Base-by-base conservation (phyloP, 2,888 invertebrate genomes). In the Oasisia sp. region DNA sequence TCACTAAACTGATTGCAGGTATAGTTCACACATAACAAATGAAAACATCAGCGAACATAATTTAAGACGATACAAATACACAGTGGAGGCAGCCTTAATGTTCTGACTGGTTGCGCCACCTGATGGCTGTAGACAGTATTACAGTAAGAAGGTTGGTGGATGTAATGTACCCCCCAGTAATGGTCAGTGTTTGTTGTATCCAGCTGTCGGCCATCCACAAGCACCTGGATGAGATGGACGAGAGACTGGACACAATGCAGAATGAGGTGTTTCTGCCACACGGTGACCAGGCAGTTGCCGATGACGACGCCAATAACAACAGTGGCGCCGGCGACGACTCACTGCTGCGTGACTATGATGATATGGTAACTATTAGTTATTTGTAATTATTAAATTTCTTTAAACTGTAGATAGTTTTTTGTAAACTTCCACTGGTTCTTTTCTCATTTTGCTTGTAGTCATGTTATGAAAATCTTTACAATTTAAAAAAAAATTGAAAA, bases 141-240 rank as follows among this genome's bases (percentile, higher is more conserved):
- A 38, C 38, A 19, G 74, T 74, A 74, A 74, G 74, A 19, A 19
- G 9, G 50, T 12, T 14, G 14, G 50, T 50, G 50, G 50, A 50
- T 50, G 50, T 50, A 38, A 38, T 4, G 4, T n/a, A n/a, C n/a
- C n/a, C n/a, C n/a, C n/a, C n/a, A n/a, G n/a, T 38, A 9, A 50
- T 50, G 50, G 50, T 50, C 50, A 50, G 74, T 74, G 74, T 44
- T 91, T 45, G 32, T 92, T 91, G 27, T 56, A 32, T 32, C 32
- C 92, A 92, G 92, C 56, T 92, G 91, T 92, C 92, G 19, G 50
- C 92, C 32, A 94, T 95, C 58, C 93, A 95, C 92, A 93, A 94
- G 90, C 94, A 95, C 89, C 94, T 95, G 91, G 95, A 95, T 32
- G 95, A 94, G 74, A 95, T 95, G 95, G 95, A 95, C 93, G 93